Percentiles rank a stretch among this genome's conserved stretches.
Evolutionary conservation across 2,797 vertebrate species (phyloP).

Genomic region (Mormyrops attenuatus): DNA sequence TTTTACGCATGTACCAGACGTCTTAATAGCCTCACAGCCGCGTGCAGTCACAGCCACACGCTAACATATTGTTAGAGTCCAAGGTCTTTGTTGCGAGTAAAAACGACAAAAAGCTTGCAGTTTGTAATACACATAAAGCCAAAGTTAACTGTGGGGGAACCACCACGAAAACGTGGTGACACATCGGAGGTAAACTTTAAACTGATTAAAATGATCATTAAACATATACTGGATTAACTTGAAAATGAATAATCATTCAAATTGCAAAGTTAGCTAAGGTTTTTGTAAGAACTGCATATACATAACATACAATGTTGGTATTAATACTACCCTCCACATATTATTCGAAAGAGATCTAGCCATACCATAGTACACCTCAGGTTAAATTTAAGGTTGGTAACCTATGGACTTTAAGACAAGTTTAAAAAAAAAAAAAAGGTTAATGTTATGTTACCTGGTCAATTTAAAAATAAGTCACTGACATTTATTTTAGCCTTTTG

Average conservation of each 20-base stretch:
- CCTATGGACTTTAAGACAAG: neutral
- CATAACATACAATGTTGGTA: neutral
- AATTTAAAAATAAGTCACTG: neutral
- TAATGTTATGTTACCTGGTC: neutral
- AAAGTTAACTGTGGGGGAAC: neutral
- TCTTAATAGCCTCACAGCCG: no score
- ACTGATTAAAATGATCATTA: neutral
- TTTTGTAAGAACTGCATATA: neutral
- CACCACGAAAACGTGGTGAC: neutral
- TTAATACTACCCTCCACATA: neutral
- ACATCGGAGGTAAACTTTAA: neutral
- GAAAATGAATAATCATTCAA: neutral
- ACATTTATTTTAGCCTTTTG: neutral
- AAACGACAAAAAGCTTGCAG: neutral
- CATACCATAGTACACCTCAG: neutral
- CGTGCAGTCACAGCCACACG: no score
- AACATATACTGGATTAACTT: neutral
- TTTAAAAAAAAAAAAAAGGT: neutral
- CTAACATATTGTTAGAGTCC: no score
- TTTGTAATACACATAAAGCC: neutral
- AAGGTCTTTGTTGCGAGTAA: neutral
- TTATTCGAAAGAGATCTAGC: neutral
- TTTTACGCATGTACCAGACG: no score
- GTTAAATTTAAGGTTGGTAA: neutral
- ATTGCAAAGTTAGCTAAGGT: neutral